Base-by-base conservation (phyloP, 2,888 invertebrate genomes). In the Eristalinus sepulchralis region DNA sequence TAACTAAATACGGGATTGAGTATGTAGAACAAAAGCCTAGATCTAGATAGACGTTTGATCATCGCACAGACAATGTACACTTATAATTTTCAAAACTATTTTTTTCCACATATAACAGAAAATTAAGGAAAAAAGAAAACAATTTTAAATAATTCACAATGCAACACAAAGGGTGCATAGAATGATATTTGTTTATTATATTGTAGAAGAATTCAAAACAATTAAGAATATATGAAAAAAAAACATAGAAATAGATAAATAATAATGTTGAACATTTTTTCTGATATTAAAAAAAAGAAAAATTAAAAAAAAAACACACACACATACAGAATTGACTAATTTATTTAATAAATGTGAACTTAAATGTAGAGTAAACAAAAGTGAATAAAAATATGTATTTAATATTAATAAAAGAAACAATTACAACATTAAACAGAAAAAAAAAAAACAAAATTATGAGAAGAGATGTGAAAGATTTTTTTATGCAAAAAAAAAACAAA, bases 211-310 rank as follows among this genome's bases (percentile, higher is more conserved):
- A 76, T 47, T 66, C 4, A 80, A 72, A 60, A 27, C 27, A 70
- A 63, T 63, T 63, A 64, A 73, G 22, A 77, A 57, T 33, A 34
- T 53, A 71, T 72, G 60, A 67, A 75, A 60, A n/a, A 60, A 53
- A 27, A 68, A 67, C 70, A 78, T 70, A 70, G 82, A 88, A 81
- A 88, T 73, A 88, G 68, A 87, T 82, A 80, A 83, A 68, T 75
- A 67, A 86, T 86, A 89, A 88, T 88, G 89, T 89, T 73, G 85
- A 88, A 88, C 88, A 89, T 89, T 90, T 90, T 89, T 89, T 90
- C 86, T 83, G 68, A 86, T 89, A 89, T 89, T 89, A 89, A 90
- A 88, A 89, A 86, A 89, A 90, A 88, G 68, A 88, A 88, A 88
- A 88, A 59, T 73, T 70, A 64, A 57, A 66, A 39, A 20, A 79